A percentile compares a stretch with the other conserved stretches of the same genome.
phyloP scores from a whole-genome alignment of 2,888 invertebrate species.

The Macrosoma leucophasiata region DNA sequence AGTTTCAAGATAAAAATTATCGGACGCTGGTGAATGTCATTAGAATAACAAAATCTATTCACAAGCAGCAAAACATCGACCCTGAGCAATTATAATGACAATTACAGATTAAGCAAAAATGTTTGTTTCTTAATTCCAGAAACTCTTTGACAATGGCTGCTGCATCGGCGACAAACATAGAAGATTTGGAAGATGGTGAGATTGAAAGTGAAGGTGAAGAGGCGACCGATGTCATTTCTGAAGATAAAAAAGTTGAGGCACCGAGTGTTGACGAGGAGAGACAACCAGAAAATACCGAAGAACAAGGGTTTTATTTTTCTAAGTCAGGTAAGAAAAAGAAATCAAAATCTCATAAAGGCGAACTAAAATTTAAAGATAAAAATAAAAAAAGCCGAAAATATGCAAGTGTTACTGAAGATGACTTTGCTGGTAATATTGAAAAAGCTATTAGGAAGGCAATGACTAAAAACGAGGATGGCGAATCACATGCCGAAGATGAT shows the following conservation, averaged over 20 bases:
- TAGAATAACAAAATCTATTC: too few species aligned
- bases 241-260: slow-evolving; percentile 38
- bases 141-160: slow-evolving; percentile 47
- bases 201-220: slow-evolving; percentile 81
- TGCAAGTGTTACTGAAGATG: slow-evolving; percentile 73
- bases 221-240: slow-evolving; percentile 35
- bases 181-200: slow-evolving; percentile 92
- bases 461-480: slow-evolving; percentile 78
- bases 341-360: slow-evolving; percentile 63
- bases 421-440: slow-evolving; percentile 87
- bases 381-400: slow-evolving; percentile 67
- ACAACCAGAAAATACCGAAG: slow-evolving; percentile 34
- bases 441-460: slow-evolving; percentile 85
- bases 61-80: too few species aligned
- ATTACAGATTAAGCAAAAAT: too few species aligned
- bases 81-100: too few species aligned
- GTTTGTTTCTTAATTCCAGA: slow-evolving; percentile 50
- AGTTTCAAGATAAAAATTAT: too few species aligned
- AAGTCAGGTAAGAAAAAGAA: slow-evolving; percentile 74
- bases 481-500: slow-evolving; percentile 57
- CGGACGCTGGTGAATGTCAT: too few species aligned
- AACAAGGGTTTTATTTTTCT: slow-evolving; percentile 47
- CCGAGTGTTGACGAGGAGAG: slow-evolving; percentile 25
- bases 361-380: slow-evolving; percentile 69
- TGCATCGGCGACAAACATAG: slow-evolving; percentile 42